These are phyloP conservation scores for Ditylenchus weischeri DNA, from an alignment of 2,888 invertebrate species.

Conservation along the genomic window DNA sequence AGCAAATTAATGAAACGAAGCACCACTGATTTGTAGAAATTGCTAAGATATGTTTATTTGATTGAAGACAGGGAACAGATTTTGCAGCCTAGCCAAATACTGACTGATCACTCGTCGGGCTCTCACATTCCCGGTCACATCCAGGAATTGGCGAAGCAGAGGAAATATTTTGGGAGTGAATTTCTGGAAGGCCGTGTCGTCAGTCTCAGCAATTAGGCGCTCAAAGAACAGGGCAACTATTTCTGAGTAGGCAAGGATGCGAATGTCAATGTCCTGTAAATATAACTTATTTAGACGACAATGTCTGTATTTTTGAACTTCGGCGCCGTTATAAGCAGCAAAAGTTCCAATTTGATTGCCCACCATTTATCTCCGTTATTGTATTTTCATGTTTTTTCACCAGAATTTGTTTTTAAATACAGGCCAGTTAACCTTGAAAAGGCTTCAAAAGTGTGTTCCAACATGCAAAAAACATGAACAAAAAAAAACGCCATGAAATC, in stretches of 20 bases:
- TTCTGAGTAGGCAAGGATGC: slow-evolving; percentile 35
- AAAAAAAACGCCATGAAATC: too few species aligned
- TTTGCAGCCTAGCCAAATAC: slow-evolving; percentile 8
- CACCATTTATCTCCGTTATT: too few species aligned
- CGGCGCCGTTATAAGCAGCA: too few species aligned
- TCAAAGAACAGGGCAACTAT: slow-evolving; percentile 31
- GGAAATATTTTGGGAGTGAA: slow-evolving; percentile 25
- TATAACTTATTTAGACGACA: neutral
- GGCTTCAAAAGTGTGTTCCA: too few species aligned
- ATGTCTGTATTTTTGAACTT: neutral
- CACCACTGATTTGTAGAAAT: too few species aligned
- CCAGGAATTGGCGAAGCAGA: slow-evolving; percentile 19
- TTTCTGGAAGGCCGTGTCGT: slow-evolving; percentile 13
- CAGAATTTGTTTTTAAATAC: too few species aligned
- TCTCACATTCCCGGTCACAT: slow-evolving; percentile 22
- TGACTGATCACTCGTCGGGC: slow-evolving; percentile 19
- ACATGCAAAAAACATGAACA: too few species aligned
- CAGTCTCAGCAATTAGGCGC: slow-evolving; percentile 9
- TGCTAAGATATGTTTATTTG: too few species aligned
- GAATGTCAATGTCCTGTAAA: slow-evolving; percentile 33
- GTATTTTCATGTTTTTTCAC: too few species aligned
- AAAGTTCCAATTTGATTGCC: too few species aligned
- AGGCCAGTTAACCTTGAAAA: too few species aligned
- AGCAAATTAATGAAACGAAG: too few species aligned
- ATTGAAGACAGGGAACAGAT: neutral